Percentiles rank a stretch among this genome's conserved stretches.
phyloP scores from a whole-genome alignment of 2,888 invertebrate species.

The Rotaria sp. region DNA sequence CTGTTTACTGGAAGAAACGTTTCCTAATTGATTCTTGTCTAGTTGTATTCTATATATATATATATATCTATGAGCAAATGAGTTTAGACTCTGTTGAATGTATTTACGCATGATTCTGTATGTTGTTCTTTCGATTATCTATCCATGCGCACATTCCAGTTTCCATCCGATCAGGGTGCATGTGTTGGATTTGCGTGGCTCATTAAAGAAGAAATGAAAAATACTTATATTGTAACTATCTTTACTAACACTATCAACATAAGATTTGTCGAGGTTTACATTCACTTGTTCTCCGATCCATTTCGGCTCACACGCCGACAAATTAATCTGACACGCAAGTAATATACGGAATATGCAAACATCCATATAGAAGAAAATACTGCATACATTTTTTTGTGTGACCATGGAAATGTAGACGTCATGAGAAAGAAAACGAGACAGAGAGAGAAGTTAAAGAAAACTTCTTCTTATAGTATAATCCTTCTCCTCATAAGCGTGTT shows the following conservation, averaged over 20 bases:
- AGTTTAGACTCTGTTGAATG: not conserved
- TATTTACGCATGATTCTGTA: not conserved
- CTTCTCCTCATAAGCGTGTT: not conserved
- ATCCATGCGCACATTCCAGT: not conserved
- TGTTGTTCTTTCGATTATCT: conserved; percentile 12
- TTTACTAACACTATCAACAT: not conserved
- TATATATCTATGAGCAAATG: not conserved
- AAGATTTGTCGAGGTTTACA: not conserved
- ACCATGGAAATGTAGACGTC: not conserved
- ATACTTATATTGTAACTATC: not conserved
- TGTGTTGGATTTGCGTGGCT: not conserved
- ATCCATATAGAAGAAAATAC: not conserved
- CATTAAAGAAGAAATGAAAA: not conserved
- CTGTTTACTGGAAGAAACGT: conserved; percentile 2
- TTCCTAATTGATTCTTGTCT: conserved; percentile 19
- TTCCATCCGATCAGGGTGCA: not conserved
- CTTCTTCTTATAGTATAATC: not conserved
- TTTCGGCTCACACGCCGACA: not conserved
- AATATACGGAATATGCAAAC: not conserved
- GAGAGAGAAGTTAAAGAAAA: not conserved
- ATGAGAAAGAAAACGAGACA: not conserved
- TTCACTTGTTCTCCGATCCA: not conserved
- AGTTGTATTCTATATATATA: not conserved
- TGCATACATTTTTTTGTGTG: not conserved
- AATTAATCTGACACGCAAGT: not conserved